phyloP scores from a whole-genome alignment of 2,113 vertebrate genomes.

The Paracanthobrama guichenoti region DNA sequence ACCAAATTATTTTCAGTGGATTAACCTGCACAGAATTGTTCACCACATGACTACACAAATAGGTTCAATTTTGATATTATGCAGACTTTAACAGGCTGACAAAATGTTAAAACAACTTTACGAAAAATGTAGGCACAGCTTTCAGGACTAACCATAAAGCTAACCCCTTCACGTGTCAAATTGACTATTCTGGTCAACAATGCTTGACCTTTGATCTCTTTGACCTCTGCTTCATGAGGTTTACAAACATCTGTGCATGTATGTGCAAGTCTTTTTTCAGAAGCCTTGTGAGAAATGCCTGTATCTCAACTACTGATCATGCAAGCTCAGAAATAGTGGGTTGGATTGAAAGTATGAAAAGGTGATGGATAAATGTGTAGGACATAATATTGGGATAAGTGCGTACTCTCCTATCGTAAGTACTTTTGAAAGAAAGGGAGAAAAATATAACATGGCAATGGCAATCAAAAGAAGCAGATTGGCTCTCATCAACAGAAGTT shows the following conservation, averaged over 20 bases:
- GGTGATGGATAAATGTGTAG: not conserved
- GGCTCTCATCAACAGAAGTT: not conserved
- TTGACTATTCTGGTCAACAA: not conserved
- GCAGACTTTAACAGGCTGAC: not conserved
- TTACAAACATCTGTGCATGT: not conserved
- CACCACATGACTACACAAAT: not conserved
- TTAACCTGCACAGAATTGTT: not conserved
- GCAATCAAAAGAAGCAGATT: not conserved
- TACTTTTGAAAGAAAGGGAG: not conserved
- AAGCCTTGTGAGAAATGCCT: not conserved
- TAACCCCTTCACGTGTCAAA: not conserved
- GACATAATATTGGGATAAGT: not conserved
- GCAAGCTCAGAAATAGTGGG: not conserved
- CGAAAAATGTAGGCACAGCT: not conserved
- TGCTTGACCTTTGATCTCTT: conserved; percentile 16
- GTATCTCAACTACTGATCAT: not conserved
- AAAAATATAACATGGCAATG: not conserved
- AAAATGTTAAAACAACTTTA: not conserved
- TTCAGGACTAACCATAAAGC: not conserved
- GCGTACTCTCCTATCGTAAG: not conserved
- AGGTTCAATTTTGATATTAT: not conserved
- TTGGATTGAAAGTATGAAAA: not conserved
- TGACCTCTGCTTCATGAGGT: not conserved
- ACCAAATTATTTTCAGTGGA: not conserved
- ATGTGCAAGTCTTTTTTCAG: not conserved